Evolutionary conservation across 2,888 invertebrate species (phyloP), one percentile per base, ranked within the genome.

Genomic region (Tubiluchus corallicola): DNA sequence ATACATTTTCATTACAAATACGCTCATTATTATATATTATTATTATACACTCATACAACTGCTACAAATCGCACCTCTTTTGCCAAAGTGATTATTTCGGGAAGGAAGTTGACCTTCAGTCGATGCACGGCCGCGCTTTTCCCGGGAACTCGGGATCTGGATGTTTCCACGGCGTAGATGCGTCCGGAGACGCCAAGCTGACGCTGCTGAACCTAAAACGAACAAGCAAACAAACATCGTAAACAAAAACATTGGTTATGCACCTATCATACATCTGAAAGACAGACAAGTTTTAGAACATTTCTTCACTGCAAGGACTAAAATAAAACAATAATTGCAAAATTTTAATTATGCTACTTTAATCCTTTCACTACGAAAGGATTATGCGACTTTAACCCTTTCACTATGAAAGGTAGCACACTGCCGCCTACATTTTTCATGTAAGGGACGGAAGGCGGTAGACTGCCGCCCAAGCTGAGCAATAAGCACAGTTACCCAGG

Each of bases 1-100:
- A n/a, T n/a, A n/a, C n/a, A n/a, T n/a, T n/a, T n/a, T n/a, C n/a
- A n/a, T n/a, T n/a, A n/a, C n/a, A n/a, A n/a, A n/a, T n/a, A n/a
- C n/a, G n/a, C n/a, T n/a, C n/a, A n/a, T n/a, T n/a, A n/a, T n/a
- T n/a, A n/a, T n/a, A n/a, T n/a, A n/a, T n/a, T n/a, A n/a, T n/a
- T n/a, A n/a, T n/a, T n/a, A n/a, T n/a, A n/a, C n/a, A n/a, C n/a
- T n/a, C n/a, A n/a, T n/a, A n/a, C n/a, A n/a, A n/a, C n/a, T n/a
- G n/a, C n/a, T n/a, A 18, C 47, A 20, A 42, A 37, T 42, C 55
- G 49, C 46, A 72, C 96, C 76, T 98, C 98, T 66, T 99, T 99
- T 37, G 92, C 87, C 29, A 99, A 70, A 0, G 90, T 92, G 50
- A 99, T 98, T 57, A 96, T 92, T 67, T 99, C 98, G 0, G 94